Percentiles rank a stretch among this genome's conserved stretches.
These are phyloP conservation scores for Brachionus manjavacas DNA, from an alignment of 1,140 invertebrate genomes.

Conservation along the genomic window DNA sequence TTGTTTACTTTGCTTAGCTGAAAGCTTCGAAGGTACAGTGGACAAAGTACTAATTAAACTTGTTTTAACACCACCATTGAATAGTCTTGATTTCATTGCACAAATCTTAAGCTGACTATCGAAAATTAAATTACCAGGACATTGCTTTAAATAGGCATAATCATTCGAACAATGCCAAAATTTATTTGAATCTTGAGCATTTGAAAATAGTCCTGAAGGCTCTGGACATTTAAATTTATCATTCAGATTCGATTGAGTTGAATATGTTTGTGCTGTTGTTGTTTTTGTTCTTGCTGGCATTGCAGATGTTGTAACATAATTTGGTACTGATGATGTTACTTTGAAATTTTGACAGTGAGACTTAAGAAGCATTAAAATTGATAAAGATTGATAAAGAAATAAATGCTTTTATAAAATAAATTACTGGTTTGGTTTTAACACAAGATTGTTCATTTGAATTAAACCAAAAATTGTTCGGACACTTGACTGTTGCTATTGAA, in stretches of 20 bases:
- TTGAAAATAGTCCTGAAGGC: not conserved
- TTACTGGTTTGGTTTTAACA: constrained; percentile 1
- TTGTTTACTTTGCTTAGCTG: not conserved
- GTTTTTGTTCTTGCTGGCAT: not conserved
- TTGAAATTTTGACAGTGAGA: not conserved
- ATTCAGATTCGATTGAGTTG: not conserved
- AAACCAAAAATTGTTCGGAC: constrained; percentile 8
- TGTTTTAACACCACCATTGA: not conserved
- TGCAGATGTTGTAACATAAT: not conserved
- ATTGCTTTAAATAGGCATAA: not conserved
- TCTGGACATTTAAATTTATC: not conserved
- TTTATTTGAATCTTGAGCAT: not conserved
- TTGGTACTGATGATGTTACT: not conserved
- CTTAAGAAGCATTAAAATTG: too few species aligned
- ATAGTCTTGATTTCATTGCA: not conserved
- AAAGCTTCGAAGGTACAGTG: not conserved
- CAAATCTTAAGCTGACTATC: not conserved
- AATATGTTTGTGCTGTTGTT: not conserved
- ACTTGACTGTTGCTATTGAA: not conserved
- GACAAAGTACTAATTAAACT: not conserved
- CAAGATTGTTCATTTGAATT: not conserved
- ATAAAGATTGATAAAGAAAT: too few species aligned
- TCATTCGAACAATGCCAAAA: constrained; percentile 28
- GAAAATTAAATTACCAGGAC: constrained; percentile 25
- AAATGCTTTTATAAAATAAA: not conserved